These are phyloP conservation scores for Cheilosia scutellata DNA, from an alignment of 2,888 invertebrate species.

Conservation along the genomic window DNA sequence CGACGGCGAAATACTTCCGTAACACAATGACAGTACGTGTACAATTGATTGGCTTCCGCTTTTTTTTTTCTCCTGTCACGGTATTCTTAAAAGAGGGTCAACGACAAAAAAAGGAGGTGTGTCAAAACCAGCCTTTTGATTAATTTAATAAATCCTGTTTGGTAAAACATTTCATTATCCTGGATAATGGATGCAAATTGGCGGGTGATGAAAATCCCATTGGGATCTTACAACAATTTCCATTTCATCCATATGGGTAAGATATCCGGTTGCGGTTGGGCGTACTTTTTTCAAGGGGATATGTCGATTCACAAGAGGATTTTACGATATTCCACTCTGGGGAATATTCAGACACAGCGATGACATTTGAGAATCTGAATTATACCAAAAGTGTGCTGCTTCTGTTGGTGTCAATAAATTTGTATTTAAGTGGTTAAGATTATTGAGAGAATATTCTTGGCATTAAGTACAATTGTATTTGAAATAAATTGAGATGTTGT, in stretches of 20 bases:
- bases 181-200: slow-evolving; percentile 71
- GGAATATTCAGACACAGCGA: slow-evolving; percentile 54
- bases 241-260: slow-evolving; percentile 33
- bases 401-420: slow-evolving; percentile 74
- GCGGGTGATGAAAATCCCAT: slow-evolving; percentile 66
- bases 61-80: background rate
- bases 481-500: slow-evolving; percentile 32
- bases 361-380: slow-evolving; percentile 61
- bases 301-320: slow-evolving; percentile 45
- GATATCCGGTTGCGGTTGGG: slow-evolving; percentile 73
- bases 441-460: slow-evolving; percentile 50
- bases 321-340: slow-evolving; percentile 61
- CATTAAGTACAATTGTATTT: slow-evolving; percentile 20
- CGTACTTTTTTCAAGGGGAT: slow-evolving; percentile 24
- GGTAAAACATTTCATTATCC: slow-evolving; percentile 68
- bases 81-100: slow-evolving; percentile 4
- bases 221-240: slow-evolving; percentile 62
- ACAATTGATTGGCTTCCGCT: slow-evolving; percentile 58
- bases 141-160: slow-evolving; percentile 71
- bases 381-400: slow-evolving; percentile 60
- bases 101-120: slow-evolving; percentile 27
- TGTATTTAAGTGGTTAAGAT: slow-evolving; percentile 62
- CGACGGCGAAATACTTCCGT: slow-evolving; percentile 51
- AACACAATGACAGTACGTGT: slow-evolving; percentile 52
- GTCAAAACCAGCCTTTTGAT: slow-evolving; percentile 44